These are phyloP conservation scores for Eleginops maclovinus DNA, from an alignment of 2,113 vertebrate genomes.

Conservation along the genomic window DNA sequence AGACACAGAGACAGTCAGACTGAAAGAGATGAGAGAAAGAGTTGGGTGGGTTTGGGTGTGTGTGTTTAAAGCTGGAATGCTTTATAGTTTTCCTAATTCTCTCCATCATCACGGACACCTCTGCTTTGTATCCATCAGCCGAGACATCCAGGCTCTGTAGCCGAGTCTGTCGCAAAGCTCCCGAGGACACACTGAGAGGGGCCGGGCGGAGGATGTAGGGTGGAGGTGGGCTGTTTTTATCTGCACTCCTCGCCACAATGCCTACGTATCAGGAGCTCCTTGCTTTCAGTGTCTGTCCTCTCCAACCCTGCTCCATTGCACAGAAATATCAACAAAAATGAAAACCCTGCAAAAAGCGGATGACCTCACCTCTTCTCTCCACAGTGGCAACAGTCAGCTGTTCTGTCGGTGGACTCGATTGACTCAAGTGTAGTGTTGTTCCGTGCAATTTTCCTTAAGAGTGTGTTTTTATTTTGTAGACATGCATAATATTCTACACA, in stretches of 20 bases:
- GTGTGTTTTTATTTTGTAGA: slow-evolving; percentile 80
- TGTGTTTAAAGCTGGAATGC: slow-evolving; percentile 73
- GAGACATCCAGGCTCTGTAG: slow-evolving; percentile 62
- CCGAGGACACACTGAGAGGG: slow-evolving; percentile 63
- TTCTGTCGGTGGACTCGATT: slow-evolving; percentile 54
- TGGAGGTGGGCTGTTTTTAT: slow-evolving; percentile 32
- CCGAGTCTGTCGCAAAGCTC: slow-evolving; percentile 65
- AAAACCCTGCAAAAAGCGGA: slow-evolving; percentile 71
- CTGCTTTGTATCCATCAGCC: slow-evolving; percentile 74
- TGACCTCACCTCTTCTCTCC: slow-evolving; percentile 64
- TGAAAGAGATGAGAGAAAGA: slow-evolving; percentile 51
- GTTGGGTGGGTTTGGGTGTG: slow-evolving; percentile 40
- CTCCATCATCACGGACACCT: slow-evolving; percentile 79
- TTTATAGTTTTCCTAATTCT: slow-evolving; percentile 77
- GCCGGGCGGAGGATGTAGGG: slow-evolving; percentile 39
- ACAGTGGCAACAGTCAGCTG: slow-evolving; percentile 49
- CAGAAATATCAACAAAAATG: slow-evolving; percentile 62
- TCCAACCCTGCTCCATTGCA: slow-evolving; percentile 71
- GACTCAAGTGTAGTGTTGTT: slow-evolving; percentile 74
- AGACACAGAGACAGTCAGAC: slow-evolving; percentile 51
- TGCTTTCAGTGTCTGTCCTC: slow-evolving; percentile 65
- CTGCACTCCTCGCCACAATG: slow-evolving; percentile 43
- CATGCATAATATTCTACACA: slow-evolving; percentile 77
- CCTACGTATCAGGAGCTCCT: slow-evolving; percentile 65
- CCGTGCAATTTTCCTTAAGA: slow-evolving; percentile 75